Conservation (phyloP, 2,888 invertebrate species). For the Cyclophora punctaria region DNA sequence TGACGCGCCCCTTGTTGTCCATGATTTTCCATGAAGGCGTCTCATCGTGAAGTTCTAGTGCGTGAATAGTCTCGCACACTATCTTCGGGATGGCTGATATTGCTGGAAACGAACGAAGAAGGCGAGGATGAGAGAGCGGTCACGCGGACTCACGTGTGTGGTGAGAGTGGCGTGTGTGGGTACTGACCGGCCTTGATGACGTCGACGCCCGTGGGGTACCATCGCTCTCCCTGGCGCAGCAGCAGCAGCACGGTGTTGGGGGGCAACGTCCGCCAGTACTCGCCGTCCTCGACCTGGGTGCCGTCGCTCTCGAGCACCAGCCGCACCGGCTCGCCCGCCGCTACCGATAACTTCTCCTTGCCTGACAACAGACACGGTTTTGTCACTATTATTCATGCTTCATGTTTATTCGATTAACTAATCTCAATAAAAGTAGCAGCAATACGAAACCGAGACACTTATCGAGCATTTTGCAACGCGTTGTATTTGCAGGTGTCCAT, state of each 20-base stretch:
- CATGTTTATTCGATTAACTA: too few species aligned
- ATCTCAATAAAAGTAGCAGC: too few species aligned
- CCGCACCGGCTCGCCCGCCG: conserved; percentile 89
- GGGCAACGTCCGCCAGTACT: conserved; percentile 94
- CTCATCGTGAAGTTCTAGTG: conserved; percentile 95
- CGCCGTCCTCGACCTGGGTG: conserved; percentile 96
- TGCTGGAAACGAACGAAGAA: conserved; percentile 75
- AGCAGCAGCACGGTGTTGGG: conserved; percentile 93
- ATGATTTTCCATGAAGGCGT: conserved; percentile 98
- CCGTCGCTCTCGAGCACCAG: conserved; percentile 96
- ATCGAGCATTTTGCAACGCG: too few species aligned
- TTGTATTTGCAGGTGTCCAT: too few species aligned
- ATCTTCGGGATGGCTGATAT: conserved; percentile 97
- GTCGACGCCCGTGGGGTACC: conserved; percentile 95
- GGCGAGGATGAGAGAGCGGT: background rate
- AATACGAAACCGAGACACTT: too few species aligned
- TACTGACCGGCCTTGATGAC: conserved; percentile 92
- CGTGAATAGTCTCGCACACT: conserved; percentile 97
- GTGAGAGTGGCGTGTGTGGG: background rate
- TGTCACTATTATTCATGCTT: too few species aligned
- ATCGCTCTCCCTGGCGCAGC: conserved; percentile 91
- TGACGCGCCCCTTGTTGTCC: conserved; percentile 98
- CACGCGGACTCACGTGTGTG: background rate
- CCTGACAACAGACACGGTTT: conserved; percentile 49
- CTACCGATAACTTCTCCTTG: conserved; percentile 92